Evolutionary conservation across 2,113 vertebrate genomes (phyloP).

Genomic region (Pangasianodon hypophthalmus): DNA sequence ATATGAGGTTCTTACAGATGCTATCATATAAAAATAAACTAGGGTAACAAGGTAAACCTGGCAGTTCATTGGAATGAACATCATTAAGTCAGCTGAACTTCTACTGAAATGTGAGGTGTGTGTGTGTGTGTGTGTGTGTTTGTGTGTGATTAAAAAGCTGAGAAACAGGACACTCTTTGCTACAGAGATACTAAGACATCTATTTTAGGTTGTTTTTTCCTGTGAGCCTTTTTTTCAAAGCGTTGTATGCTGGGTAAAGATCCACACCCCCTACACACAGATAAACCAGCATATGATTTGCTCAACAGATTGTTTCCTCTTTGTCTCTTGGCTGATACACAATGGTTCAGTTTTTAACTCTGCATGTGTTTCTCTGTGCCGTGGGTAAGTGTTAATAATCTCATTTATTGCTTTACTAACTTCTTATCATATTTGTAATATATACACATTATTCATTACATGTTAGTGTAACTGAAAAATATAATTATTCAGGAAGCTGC

Average conservation of each 20-base stretch:
- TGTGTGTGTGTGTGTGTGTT: too few relatives aligned
- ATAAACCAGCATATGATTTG: neutral
- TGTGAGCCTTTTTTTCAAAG: too few relatives aligned
- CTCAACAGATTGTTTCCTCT: neutral
- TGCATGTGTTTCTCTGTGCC: neutral
- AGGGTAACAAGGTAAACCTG: too few relatives aligned
- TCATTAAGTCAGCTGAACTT: too few relatives aligned
- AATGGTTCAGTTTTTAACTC: neutral
- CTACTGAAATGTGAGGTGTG: too few relatives aligned
- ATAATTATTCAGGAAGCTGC: neutral
- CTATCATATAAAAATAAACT: too few relatives aligned
- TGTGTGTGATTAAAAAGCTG: too few relatives aligned
- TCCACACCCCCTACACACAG: neutral
- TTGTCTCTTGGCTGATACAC: neutral
- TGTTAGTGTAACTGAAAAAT: neutral
- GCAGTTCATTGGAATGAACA: too few relatives aligned
- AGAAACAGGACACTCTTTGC: too few relatives aligned
- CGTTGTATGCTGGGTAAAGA: neutral
- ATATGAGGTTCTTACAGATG: too few relatives aligned
- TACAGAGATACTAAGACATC: too few relatives aligned
- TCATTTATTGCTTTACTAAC: neutral
- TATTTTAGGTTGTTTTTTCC: too few relatives aligned
- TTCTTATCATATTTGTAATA: neutral
- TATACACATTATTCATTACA: neutral
- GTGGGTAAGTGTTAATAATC: neutral